phyloP scores from a whole-genome alignment of 1,140 invertebrate genomes.

The Sycobia sp. region DNA sequence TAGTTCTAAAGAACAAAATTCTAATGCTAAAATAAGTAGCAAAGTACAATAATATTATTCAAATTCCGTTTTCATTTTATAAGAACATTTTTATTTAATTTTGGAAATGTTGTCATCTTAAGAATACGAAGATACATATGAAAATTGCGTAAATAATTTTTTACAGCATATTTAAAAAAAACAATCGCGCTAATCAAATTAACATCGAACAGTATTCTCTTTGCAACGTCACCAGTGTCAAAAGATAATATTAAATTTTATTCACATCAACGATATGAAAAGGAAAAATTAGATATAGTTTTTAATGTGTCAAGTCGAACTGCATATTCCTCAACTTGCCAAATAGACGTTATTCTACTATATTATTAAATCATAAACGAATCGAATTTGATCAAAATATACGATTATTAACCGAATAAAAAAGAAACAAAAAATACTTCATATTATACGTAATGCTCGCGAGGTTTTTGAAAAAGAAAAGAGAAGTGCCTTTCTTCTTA shows the following conservation, averaged over 20 bases:
- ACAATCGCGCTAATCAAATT: not conserved
- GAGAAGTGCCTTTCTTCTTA: constrained; percentile 19
- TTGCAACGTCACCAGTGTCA: constrained; percentile 5
- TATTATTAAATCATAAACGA: constrained; percentile 13
- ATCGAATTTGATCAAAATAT: constrained; percentile 5
- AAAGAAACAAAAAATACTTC: not conserved
- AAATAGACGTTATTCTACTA: constrained; percentile 40
- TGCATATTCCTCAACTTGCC: constrained; percentile 47
- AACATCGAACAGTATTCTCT: constrained; percentile 13
- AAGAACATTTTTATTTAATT: too few species aligned
- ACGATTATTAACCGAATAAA: not conserved
- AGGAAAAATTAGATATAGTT: not conserved
- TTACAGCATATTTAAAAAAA: too few species aligned
- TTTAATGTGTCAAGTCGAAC: not conserved
- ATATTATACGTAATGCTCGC: not conserved
- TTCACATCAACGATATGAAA: too few species aligned
- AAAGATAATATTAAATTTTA: not conserved
- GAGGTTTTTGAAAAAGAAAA: not conserved
- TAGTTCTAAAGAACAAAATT: too few species aligned
- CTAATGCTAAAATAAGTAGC: too few species aligned
- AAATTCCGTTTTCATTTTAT: too few species aligned
- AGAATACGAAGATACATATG: too few species aligned
- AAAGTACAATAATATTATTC: too few species aligned
- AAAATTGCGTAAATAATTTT: too few species aligned
- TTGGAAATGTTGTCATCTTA: too few species aligned